Percentiles rank a stretch among this genome's conserved stretches.
Conservation (phyloP, 2,113 vertebrate genomes). For the Scomber colias region DNA sequence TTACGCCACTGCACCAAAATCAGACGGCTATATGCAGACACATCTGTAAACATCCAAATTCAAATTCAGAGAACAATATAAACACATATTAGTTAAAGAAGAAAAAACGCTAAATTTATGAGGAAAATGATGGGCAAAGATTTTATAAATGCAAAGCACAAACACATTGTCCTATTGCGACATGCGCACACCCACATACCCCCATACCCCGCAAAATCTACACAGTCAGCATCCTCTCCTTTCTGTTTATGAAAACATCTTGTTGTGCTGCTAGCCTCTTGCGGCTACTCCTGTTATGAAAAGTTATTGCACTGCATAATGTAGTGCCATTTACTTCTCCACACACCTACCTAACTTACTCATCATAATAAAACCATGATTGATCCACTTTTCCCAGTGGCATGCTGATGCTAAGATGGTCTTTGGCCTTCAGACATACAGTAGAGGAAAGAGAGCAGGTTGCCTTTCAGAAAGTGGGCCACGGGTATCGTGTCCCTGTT, state of each 20-base stretch:
- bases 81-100: not conserved
- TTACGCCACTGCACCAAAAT: constrained; percentile 73
- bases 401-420: constrained; percentile 47
- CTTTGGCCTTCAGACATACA: constrained; percentile 29
- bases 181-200: constrained; percentile 29
- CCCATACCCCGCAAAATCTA: constrained; percentile 35
- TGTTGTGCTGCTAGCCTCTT: constrained; percentile 55
- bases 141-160: not conserved
- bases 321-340: constrained; percentile 65
- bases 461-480: constrained; percentile 68
- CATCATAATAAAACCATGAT: constrained; percentile 70
- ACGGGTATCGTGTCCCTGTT: constrained; percentile 38
- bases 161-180: constrained; percentile 7
- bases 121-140: not conserved
- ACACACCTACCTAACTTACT: constrained; percentile 56
- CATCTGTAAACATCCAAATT: constrained; percentile 37
- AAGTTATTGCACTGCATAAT: constrained; percentile 74
- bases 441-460: constrained; percentile 33
- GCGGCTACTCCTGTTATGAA: constrained; percentile 64
- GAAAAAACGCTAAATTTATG: not conserved
- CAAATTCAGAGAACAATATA: not conserved
- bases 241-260: constrained; percentile 73
- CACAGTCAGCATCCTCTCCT: constrained; percentile 69
- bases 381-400: constrained; percentile 50
- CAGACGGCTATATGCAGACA: not conserved